phyloP scores from a whole-genome alignment of 2,113 vertebrate species.

The Diphyllodes magnificus region DNA sequence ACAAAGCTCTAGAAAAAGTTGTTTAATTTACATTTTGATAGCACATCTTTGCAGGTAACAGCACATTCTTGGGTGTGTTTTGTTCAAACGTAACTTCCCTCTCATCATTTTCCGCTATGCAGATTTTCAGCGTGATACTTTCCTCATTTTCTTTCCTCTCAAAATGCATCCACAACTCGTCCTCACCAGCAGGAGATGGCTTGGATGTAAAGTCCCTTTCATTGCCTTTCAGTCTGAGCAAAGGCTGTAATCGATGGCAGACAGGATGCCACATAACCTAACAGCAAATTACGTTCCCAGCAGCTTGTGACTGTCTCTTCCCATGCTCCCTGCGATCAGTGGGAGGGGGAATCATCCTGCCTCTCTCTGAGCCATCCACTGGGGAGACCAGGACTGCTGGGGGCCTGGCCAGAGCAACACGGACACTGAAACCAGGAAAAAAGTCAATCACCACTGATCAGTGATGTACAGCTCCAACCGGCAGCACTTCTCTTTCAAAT shows the following conservation, averaged over 20 bases:
- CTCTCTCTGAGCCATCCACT: neutral
- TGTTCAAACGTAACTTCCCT: neutral
- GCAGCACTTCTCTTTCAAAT: neutral
- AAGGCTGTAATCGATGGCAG: neutral
- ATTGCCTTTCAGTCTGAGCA: neutral
- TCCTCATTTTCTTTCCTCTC: neutral
- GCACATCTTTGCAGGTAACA: neutral
- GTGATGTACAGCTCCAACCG: neutral
- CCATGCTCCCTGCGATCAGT: accelerated
- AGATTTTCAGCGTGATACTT: neutral
- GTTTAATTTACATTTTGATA: neutral
- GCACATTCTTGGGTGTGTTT: neutral
- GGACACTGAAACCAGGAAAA: neutral
- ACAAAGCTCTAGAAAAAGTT: neutral
- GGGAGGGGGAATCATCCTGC: neutral
- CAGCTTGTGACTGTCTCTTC: neutral
- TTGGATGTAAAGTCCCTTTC: neutral
- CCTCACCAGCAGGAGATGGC: neutral
- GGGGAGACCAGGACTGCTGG: neutral
- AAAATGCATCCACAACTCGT: neutral
- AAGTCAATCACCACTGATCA: neutral
- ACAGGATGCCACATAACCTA: neutral
- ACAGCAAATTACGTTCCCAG: neutral
- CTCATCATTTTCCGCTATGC: neutral
- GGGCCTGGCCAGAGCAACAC: neutral